Percentiles rank a stretch among this genome's conserved stretches.
Conservation (phyloP, 2,888 invertebrate species). For the Drosophila formosana region DNA sequence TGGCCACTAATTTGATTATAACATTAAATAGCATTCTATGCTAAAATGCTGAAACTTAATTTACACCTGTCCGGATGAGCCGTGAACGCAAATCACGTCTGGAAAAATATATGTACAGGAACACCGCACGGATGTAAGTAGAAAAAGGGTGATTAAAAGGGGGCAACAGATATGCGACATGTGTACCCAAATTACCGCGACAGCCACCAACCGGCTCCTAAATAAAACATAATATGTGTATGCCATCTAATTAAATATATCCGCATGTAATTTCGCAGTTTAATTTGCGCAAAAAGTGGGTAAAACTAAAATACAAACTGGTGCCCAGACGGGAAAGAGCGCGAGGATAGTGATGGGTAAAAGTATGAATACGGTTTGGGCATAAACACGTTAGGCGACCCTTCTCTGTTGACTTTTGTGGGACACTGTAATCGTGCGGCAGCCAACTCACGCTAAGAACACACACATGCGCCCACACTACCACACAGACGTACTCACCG, state of each 20-base stretch:
- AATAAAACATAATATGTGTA: constrained; percentile 63
- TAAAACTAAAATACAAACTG: constrained; percentile 65
- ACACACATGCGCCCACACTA: constrained; percentile 17
- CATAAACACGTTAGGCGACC: constrained; percentile 4
- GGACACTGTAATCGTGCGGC: constrained; percentile 51
- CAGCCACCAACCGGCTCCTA: constrained; percentile 30
- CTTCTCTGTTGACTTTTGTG: constrained; percentile 23
- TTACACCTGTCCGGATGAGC: constrained; percentile 52
- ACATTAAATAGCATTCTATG: constrained; percentile 26
- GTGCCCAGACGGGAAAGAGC: constrained; percentile 13
- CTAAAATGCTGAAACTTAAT: constrained; percentile 51
- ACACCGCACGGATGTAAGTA: neutral
- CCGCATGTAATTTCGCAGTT: constrained; percentile 69
- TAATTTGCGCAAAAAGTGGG: constrained; percentile 62
- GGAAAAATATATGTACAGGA: constrained; percentile 8
- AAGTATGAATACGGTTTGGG: constrained; percentile 14
- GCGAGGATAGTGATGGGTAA: constrained; percentile 21
- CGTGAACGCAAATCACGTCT: constrained; percentile 56
- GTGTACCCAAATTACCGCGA: constrained; percentile 49
- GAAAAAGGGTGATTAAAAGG: neutral
- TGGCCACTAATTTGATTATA: constrained; percentile 21
- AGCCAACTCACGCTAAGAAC: constrained; percentile 35
- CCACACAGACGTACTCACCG: constrained; percentile 16
- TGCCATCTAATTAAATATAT: constrained; percentile 77
- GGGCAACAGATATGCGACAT: constrained; percentile 32